A percentile compares a stretch with the other conserved stretches of the same genome.
Conservation (phyloP, 2,797 vertebrate genomes). For the Coendou prehensilis region DNA sequence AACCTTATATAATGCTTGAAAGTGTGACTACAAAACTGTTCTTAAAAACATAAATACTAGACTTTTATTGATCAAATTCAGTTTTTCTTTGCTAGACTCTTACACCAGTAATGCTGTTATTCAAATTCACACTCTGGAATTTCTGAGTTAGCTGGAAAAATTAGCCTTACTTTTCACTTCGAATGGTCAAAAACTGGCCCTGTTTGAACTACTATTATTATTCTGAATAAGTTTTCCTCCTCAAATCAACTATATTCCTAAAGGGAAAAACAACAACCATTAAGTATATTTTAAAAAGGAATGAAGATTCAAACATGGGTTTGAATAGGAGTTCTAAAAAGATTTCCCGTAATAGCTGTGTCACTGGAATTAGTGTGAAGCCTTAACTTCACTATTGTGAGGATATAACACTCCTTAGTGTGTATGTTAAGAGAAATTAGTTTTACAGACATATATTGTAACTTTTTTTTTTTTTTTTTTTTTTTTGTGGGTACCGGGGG, state of each 20-base stretch:
- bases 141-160: conserved; percentile 59
- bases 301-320: conserved; percentile 48
- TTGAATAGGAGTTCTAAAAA: conserved; percentile 66
- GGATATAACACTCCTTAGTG: conserved; percentile 47
- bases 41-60: conserved; percentile 67
- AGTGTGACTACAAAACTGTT: conserved; percentile 31
- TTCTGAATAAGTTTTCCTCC: conserved; percentile 53
- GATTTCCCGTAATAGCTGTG: conserved; percentile 39
- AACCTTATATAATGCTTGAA: conserved; percentile 83
- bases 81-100: conserved; percentile 36
- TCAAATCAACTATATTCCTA: conserved; percentile 66
- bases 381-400: conserved; percentile 62
- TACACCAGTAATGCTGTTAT: conserved; percentile 46
- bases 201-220: neutral
- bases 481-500: no score
- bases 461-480: no score
- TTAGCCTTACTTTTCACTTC: conserved; percentile 44
- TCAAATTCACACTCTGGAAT: conserved; percentile 68
- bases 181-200: conserved; percentile 14
- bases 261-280: conserved; percentile 39
- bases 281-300: conserved; percentile 60
- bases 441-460: conserved; percentile 52
- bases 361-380: conserved; percentile 64
- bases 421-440: conserved; percentile 54
- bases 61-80: conserved; percentile 60